These are phyloP conservation scores for Heliconius aoede DNA, from an alignment of 2,888 invertebrate genomes.

Conservation along the genomic window DNA sequence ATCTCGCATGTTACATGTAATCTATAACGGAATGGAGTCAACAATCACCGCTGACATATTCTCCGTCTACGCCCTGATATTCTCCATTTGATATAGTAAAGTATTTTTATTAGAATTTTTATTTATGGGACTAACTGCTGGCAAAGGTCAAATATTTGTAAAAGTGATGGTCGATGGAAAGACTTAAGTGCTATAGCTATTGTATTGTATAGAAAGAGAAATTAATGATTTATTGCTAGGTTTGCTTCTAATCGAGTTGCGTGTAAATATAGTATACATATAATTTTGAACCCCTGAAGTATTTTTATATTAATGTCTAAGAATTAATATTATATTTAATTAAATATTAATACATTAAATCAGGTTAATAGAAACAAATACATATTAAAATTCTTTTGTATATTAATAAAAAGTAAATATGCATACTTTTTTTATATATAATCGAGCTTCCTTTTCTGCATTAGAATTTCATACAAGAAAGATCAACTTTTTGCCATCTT, in stretches of 20 bases:
- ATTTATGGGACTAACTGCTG: background rate
- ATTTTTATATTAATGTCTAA: background rate
- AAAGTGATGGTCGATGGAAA: constrained; percentile 9
- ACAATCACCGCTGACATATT: background rate
- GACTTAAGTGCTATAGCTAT: constrained; percentile 7
- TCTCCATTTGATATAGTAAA: background rate
- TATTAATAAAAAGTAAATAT: constrained; percentile 5
- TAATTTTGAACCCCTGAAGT: background rate
- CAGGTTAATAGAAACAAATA: background rate
- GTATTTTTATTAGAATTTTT: background rate
- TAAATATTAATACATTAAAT: background rate
- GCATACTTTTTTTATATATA: background rate
- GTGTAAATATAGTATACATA: background rate
- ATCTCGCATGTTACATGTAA: no score
- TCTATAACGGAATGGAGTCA: background rate
- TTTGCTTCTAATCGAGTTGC: constrained; percentile 5
- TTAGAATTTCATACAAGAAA: background rate
- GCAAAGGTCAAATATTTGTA: constrained; percentile 1
- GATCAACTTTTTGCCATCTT: background rate
- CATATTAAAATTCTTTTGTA: background rate
- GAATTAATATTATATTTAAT: background rate
- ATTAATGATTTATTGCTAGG: background rate
- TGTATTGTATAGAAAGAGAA: constrained; percentile 19
- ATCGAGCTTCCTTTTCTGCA: background rate
- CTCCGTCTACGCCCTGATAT: background rate